phyloP scores from a whole-genome alignment of 2,888 invertebrate genomes.

The Ophion costatus region DNA sequence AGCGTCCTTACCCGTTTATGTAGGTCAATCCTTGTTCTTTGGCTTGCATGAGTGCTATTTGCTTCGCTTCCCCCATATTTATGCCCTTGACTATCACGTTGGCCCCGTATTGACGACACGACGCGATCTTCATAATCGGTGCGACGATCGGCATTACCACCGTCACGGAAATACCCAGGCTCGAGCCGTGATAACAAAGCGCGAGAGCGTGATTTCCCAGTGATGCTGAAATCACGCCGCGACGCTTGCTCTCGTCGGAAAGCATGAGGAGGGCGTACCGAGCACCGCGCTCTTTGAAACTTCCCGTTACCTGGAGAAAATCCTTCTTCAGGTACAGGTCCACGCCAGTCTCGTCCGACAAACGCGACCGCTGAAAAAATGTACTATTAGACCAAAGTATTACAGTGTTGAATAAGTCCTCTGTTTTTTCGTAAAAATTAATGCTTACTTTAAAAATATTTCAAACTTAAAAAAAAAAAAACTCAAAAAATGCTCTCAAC shows the following conservation, averaged over 20 bases:
- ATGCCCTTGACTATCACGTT: constrained; percentile 92
- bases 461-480: too few relatives aligned
- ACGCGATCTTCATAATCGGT: constrained; percentile 97
- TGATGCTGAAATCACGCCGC: constrained; percentile 96
- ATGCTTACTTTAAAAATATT: too few relatives aligned
- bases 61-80: constrained; percentile 94
- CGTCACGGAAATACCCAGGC: constrained; percentile 87
- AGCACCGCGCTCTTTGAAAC: constrained; percentile 98
- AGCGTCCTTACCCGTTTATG: constrained; percentile 91
- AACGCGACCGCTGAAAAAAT: constrained; percentile 89
- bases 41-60: constrained; percentile 90
- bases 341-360: constrained; percentile 92
- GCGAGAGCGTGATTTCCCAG: constrained; percentile 97
- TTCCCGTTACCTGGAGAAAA: constrained; percentile 97
- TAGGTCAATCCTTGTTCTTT: constrained; percentile 90
- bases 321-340: constrained; percentile 97
- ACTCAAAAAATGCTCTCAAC: too few relatives aligned
- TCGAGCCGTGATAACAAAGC: constrained; percentile 88
- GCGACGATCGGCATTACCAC: constrained; percentile 98
- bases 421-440: too few relatives aligned
- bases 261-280: constrained; percentile 92
- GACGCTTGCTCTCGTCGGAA: constrained; percentile 88
- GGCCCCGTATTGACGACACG: constrained; percentile 93
- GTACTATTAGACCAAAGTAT: background rate
- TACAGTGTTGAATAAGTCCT: too few relatives aligned